phyloP scores from a whole-genome alignment of 2,888 invertebrate species.

The Drosophila nr. perissopoda region DNA sequence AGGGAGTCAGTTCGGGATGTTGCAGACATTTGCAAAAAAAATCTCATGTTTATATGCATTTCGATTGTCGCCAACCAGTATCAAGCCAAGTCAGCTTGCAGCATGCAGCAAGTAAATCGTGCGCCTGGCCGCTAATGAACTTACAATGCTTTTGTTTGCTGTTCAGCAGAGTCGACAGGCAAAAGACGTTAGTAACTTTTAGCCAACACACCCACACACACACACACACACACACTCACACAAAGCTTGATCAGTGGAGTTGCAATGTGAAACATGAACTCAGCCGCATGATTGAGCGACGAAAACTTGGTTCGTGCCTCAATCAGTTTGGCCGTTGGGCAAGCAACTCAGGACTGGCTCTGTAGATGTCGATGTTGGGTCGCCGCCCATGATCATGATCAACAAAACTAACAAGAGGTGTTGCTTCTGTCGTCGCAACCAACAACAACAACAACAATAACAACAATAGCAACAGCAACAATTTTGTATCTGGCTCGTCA shows the following conservation, averaged over 20 bases:
- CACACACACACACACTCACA: slow-evolving; percentile 17
- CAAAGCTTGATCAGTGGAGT: slow-evolving; percentile 50
- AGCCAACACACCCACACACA: slow-evolving; percentile 23
- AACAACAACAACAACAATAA: slow-evolving; percentile 16
- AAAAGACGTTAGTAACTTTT: slow-evolving; percentile 17
- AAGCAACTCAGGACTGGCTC: slow-evolving; percentile 15
- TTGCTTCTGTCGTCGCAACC: slow-evolving; percentile 73
- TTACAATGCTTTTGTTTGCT: slow-evolving; percentile 68
- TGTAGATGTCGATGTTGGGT: slow-evolving; percentile 16
- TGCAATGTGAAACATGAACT: slow-evolving; percentile 69
- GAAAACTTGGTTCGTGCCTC: slow-evolving; percentile 60
- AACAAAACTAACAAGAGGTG: slow-evolving; percentile 83
- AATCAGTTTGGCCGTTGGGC: slow-evolving; percentile 51
- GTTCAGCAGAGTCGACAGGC: slow-evolving; percentile 30
- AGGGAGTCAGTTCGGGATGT: slow-evolving; percentile 51
- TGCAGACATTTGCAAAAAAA: slow-evolving; percentile 56
- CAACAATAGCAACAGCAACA: slow-evolving; percentile 21
- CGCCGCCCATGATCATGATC: slow-evolving; percentile 75
- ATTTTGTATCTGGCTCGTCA: slow-evolving; percentile 64
- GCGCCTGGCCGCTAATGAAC: slow-evolving; percentile 82
- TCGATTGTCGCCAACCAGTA: slow-evolving; percentile 52
- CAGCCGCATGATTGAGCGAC: slow-evolving; percentile 69
- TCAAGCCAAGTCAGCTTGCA: neutral
- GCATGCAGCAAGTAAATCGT: slow-evolving; percentile 64
- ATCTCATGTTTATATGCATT: slow-evolving; percentile 81